Evolutionary conservation across 1,140 invertebrate genomes (phyloP).

Genomic region (Medauroidea extradentata): DNA sequence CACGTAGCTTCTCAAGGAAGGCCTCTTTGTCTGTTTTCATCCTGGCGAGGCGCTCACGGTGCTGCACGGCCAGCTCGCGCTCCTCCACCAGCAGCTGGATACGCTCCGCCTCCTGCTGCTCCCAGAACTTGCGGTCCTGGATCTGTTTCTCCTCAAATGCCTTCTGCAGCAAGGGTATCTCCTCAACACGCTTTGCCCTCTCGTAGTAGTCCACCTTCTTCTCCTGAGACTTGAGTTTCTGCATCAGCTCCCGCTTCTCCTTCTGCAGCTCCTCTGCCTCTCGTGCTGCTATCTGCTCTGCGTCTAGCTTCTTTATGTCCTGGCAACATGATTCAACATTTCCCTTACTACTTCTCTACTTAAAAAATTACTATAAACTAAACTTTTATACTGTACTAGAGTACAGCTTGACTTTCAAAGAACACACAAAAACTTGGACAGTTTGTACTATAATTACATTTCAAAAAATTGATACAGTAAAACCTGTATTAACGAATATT

Average conservation of each 20-base stretch:
- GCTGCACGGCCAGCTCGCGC: conserved; percentile 76
- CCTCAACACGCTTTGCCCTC: conserved; percentile 87
- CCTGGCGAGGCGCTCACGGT: conserved; percentile 67
- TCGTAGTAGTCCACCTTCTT: conserved; percentile 95
- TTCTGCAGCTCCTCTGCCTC: conserved; percentile 88
- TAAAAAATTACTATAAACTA: too few species aligned
- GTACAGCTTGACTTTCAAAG: too few species aligned
- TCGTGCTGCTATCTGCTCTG: conserved; percentile 73
- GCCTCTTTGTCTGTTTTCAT: conserved; percentile 79
- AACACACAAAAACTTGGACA: too few species aligned
- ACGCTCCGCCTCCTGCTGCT: conserved; percentile 82
- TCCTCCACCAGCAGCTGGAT: conserved; percentile 82
- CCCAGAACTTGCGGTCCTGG: conserved; percentile 74
- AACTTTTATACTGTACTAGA: too few species aligned
- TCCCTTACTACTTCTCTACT: too few species aligned
- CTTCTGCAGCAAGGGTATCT: conserved; percentile 86
- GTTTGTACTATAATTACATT: too few species aligned
- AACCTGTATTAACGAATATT: too few species aligned
- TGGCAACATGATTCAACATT: too few species aligned
- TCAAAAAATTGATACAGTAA: too few species aligned
- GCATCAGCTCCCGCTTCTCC: conserved; percentile 80
- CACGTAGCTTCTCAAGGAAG: conserved; percentile 72
- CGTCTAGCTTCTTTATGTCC: conserved; percentile 83
- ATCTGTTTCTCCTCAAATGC: conserved; percentile 80
- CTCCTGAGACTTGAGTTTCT: conserved; percentile 86